Percentiles rank a stretch among this genome's conserved stretches.
Evolutionary conservation across 2,797 vertebrate species (phyloP).

Genomic region (Mormyrus proboscirostris): DNA sequence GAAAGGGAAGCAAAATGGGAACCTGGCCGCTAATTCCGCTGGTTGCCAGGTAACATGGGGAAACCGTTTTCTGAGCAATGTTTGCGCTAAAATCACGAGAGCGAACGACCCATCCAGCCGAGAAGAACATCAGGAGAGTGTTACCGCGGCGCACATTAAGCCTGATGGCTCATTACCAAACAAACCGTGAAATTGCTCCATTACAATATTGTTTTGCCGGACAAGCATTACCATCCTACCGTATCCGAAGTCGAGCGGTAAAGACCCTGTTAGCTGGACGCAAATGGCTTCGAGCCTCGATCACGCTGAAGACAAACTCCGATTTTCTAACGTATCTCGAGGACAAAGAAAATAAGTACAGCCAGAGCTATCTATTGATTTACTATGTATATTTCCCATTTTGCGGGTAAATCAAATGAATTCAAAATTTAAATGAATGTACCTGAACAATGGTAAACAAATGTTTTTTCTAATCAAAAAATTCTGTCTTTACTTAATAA

Average conservation of each 20-base stretch:
- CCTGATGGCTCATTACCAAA: neutral
- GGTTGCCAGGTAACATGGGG: constrained; percentile 60
- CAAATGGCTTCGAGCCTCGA: neutral
- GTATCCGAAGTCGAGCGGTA: neutral
- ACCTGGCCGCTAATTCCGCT: constrained; percentile 41
- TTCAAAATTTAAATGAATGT: neutral
- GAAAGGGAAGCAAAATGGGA: neutral
- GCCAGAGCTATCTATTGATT: neutral
- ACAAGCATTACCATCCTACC: neutral
- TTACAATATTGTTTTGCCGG: constrained; percentile 12
- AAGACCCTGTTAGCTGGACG: neutral
- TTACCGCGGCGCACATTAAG: constrained; percentile 23
- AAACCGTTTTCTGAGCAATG: constrained; percentile 38
- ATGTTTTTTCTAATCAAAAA: neutral
- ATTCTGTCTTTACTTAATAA: neutral
- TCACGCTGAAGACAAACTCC: neutral
- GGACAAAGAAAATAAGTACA: neutral
- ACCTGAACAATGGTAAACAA: neutral
- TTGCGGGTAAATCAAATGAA: neutral
- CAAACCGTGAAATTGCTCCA: constrained; percentile 22
- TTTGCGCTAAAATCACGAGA: constrained; percentile 35
- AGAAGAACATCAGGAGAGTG: constrained; percentile 23
- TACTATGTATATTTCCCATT: neutral
- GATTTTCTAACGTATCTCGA: neutral
- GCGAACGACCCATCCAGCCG: constrained; percentile 21